Evolutionary conservation across 2,888 invertebrate species (phyloP).

Genomic region (Melieria picta): DNA sequence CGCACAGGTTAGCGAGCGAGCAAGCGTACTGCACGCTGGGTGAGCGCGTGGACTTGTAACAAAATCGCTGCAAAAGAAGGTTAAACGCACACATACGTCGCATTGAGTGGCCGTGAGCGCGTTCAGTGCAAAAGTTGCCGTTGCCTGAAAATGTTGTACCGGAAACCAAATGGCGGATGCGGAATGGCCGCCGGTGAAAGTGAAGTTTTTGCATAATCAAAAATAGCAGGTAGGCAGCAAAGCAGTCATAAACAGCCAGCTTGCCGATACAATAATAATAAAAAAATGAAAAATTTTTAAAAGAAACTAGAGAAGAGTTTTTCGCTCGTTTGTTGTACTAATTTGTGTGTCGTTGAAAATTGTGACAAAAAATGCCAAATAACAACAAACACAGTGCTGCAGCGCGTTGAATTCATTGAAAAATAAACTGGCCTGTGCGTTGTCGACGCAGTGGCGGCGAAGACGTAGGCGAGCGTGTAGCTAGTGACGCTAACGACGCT

Average conservation of each 20-base stretch:
- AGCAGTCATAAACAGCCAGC: slow-evolving; percentile 13
- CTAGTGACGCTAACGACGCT: too few relatives aligned
- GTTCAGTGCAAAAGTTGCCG: slow-evolving; percentile 58
- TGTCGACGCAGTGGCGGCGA: too few relatives aligned
- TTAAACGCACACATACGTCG: slow-evolving; percentile 18
- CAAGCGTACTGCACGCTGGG: slow-evolving; percentile 4
- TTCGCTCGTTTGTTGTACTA: too few relatives aligned
- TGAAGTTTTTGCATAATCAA: slow-evolving; percentile 56
- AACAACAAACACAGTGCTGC: neutral
- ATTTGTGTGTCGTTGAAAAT: slow-evolving; percentile 5
- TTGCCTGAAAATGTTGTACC: slow-evolving; percentile 52
- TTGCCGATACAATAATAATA: slow-evolving; percentile 16
- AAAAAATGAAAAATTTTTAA: slow-evolving; percentile 27
- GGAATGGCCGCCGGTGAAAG: slow-evolving; percentile 54
- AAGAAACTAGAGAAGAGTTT: slow-evolving; percentile 15
- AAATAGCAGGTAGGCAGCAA: slow-evolving; percentile 17
- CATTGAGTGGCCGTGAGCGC: slow-evolving; percentile 34
- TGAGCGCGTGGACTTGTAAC: slow-evolving; percentile 16
- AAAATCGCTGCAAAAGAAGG: slow-evolving; percentile 20
- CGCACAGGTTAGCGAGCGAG: neutral
- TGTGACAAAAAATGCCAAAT: slow-evolving; percentile 18
- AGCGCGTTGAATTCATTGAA: neutral
- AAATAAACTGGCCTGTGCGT: too few relatives aligned
- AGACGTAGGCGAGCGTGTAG: too few relatives aligned
- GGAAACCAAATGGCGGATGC: slow-evolving; percentile 48